Evolutionary conservation across 1,140 invertebrate species (phyloP).

Genomic region (Chironomus striatipennis): DNA sequence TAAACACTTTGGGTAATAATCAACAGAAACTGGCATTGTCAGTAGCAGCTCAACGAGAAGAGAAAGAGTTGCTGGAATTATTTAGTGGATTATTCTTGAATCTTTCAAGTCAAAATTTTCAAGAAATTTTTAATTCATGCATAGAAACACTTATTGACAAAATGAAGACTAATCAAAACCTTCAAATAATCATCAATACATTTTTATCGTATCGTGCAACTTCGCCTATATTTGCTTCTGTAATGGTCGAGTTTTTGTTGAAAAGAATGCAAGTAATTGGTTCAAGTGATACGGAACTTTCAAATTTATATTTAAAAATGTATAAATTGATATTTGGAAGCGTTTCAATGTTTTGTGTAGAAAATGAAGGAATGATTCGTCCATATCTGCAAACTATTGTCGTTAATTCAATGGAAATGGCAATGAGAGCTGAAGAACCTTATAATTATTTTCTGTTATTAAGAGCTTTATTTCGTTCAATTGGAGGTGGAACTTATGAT

Average conservation of each 20-base stretch:
- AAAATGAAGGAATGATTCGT: slow-evolving; percentile 92
- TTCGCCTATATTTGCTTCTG: slow-evolving; percentile 88
- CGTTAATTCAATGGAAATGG: slow-evolving; percentile 89
- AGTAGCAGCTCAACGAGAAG: slow-evolving; percentile 74
- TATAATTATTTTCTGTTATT: slow-evolving; percentile 89
- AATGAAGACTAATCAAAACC: slow-evolving; percentile 77
- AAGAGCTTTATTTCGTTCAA: slow-evolving; percentile 73
- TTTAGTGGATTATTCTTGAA: slow-evolving; percentile 88
- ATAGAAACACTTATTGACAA: slow-evolving; percentile 88
- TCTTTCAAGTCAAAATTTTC: slow-evolving; percentile 85
- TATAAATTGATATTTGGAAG: slow-evolving; percentile 94
- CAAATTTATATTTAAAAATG: slow-evolving; percentile 81
- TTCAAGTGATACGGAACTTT: slow-evolving; percentile 69
- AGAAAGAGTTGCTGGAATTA: slow-evolving; percentile 85
- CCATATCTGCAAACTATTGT: slow-evolving; percentile 92
- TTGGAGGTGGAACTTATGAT: slow-evolving; percentile 95
- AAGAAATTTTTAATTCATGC: slow-evolving; percentile 84
- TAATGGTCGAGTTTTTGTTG: slow-evolving; percentile 85
- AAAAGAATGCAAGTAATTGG: slow-evolving; percentile 94
- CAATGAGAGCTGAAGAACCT: slow-evolving; percentile 89
- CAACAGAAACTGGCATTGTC: slow-evolving; percentile 42
- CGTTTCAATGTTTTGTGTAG: slow-evolving; percentile 84
- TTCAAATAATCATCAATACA: slow-evolving; percentile 87
- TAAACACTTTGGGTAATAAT: slow-evolving; percentile 43
- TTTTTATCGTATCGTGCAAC: slow-evolving; percentile 83